Conservation (phyloP, 2,797 vertebrate species). For the Sebastes miniatus region DNA sequence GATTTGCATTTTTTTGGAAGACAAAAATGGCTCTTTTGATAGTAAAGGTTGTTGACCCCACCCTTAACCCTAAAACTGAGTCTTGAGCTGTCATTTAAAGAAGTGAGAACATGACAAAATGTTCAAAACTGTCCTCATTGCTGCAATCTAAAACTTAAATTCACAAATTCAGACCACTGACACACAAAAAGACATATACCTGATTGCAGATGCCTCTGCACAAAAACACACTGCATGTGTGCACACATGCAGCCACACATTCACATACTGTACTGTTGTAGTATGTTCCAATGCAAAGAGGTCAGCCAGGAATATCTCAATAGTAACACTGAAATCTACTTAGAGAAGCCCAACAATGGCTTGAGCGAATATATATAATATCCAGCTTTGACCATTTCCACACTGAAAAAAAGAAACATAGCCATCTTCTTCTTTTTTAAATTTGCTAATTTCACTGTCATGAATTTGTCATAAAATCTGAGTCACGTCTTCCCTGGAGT, state of each 20-base stretch:
- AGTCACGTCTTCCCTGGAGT: constrained; percentile 29
- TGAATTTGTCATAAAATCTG: constrained; percentile 14
- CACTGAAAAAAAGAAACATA: not conserved
- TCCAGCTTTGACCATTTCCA: not conserved
- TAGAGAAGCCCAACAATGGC: not conserved
- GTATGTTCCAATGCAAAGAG: not conserved
- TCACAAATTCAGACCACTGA: not conserved
- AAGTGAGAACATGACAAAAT: not conserved
- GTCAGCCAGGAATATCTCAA: not conserved
- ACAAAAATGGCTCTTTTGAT: no score
- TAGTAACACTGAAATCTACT: not conserved
- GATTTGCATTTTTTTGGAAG: not conserved
- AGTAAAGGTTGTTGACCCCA: not conserved
- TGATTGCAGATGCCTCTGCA: not conserved
- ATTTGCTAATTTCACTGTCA: not conserved
- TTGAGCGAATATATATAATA: no score
- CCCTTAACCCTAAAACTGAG: not conserved
- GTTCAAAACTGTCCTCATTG: not conserved
- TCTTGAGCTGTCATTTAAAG: not conserved
- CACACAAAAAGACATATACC: not conserved
- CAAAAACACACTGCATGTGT: not conserved
- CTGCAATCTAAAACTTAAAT: not conserved
- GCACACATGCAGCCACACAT: not conserved
- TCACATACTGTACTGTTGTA: not conserved
- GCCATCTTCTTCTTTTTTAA: not conserved